Conservation (phyloP, 2,888 invertebrate genomes). For the Caenorhabditis imperialis region DNA sequence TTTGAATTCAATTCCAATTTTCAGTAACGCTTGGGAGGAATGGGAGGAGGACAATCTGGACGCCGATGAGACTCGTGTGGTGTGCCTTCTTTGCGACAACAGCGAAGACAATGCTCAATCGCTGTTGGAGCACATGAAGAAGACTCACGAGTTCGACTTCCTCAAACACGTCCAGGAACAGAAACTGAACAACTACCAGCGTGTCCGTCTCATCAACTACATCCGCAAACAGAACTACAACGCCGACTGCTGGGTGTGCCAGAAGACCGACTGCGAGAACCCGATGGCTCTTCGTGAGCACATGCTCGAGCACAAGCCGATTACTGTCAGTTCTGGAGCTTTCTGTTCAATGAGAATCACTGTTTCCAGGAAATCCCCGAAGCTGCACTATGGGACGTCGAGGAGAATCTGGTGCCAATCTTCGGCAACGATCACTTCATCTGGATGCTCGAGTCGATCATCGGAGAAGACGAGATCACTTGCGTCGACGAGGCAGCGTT, state of each 20-base stretch:
- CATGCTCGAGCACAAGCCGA: constrained; percentile 81
- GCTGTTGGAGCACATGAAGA: constrained; percentile 81
- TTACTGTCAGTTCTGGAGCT: constrained; percentile 57
- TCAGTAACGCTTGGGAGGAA: constrained; percentile 80
- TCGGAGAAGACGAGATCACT: constrained; percentile 62
- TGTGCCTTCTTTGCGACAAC: constrained; percentile 88
- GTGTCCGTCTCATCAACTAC: constrained; percentile 90
- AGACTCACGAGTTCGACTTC: constrained; percentile 86
- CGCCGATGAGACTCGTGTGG: constrained; percentile 81
- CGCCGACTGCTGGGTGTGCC: constrained; percentile 84
- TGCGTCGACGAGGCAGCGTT: constrained; percentile 53
- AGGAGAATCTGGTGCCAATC: constrained; percentile 87
- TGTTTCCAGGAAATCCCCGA: constrained; percentile 70
- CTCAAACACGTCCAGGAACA: constrained; percentile 81
- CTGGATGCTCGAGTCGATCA: constrained; percentile 76
- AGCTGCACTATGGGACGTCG: constrained; percentile 69
- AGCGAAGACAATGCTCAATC: constrained; percentile 83
- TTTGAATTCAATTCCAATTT: no score
- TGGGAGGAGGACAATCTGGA: constrained; percentile 85
- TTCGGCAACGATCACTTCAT: constrained; percentile 91
- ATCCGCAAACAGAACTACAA: constrained; percentile 86
- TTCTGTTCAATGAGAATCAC: no score
- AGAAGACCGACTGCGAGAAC: constrained; percentile 83
- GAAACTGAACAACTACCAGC: constrained; percentile 80
- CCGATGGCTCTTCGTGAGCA: constrained; percentile 83